Percentiles rank a stretch among this genome's conserved stretches.
Evolutionary conservation across 1,140 invertebrate genomes (phyloP).

Genomic region (Nasonia longicornis): DNA sequence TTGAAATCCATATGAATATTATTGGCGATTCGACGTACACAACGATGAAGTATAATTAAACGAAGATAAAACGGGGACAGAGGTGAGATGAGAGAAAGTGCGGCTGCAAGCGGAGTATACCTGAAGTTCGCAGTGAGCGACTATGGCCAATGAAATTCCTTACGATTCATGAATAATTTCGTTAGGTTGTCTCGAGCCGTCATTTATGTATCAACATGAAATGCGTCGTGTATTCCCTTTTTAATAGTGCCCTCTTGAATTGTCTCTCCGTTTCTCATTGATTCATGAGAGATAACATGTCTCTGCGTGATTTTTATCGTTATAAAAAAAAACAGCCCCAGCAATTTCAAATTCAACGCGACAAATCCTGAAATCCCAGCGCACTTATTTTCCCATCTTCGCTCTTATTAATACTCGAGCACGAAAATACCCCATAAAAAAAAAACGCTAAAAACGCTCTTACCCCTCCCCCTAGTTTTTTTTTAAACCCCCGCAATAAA

Average conservation of each 20-base stretch:
- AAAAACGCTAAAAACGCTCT: not conserved
- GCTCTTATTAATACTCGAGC: not conserved
- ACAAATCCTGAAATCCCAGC: no score
- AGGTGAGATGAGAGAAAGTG: not conserved
- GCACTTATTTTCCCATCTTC: not conserved
- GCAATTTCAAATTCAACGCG: no score
- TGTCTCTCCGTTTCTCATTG: no score
- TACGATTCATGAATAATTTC: conserved; percentile 26
- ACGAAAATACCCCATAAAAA: not conserved
- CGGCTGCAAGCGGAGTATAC: not conserved
- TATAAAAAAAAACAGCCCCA: no score
- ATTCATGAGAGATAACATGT: no score
- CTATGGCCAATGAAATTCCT: conserved; percentile 26
- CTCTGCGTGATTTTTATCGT: no score
- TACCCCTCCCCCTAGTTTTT: not conserved
- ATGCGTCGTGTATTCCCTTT: no score
- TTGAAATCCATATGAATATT: no score
- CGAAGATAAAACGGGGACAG: not conserved
- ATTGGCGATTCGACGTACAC: no score
- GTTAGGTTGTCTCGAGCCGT: not conserved
- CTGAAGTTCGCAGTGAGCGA: no score
- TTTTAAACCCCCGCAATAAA: not conserved
- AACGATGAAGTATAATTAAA: not conserved
- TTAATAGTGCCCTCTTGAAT: no score
- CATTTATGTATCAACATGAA: no score